Percentiles rank a stretch among this genome's conserved stretches.
These are phyloP conservation scores for Prionace glauca DNA, from an alignment of 2,797 vertebrate species.

Conservation along the genomic window DNA sequence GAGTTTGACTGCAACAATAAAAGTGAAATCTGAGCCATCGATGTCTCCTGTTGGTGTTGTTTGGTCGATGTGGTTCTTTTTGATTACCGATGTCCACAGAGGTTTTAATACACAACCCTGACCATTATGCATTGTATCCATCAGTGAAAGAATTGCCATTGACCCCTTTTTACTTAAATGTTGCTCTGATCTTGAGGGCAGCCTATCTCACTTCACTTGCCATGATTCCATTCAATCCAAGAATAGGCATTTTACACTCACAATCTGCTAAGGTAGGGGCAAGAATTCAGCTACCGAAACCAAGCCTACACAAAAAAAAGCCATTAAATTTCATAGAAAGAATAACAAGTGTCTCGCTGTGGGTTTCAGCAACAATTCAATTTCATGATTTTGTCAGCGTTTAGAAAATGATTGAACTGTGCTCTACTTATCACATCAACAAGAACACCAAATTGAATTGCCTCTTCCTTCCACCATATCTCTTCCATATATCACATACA, in stretches of 20 bases:
- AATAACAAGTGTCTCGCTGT: neutral
- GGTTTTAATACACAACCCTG: neutral
- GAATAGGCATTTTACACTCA: neutral
- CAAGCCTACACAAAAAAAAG: neutral
- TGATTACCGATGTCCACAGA: no score
- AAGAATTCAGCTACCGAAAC: neutral
- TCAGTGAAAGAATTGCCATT: neutral
- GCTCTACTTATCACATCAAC: neutral
- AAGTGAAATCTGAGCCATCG: no score
- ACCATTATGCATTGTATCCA: neutral
- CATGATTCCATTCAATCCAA: neutral
- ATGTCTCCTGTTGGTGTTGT: no score
- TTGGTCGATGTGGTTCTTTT: no score
- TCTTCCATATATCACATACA: neutral
- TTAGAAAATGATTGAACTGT: conserved; percentile 12
- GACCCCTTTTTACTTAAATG: neutral
- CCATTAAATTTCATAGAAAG: neutral
- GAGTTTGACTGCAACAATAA: no score
- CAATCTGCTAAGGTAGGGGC: neutral
- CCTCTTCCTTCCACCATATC: neutral
- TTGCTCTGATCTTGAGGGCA: neutral
- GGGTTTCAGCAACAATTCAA: neutral
- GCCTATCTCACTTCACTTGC: neutral
- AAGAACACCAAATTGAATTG: neutral
- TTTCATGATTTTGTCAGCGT: neutral